Percentiles rank a stretch among this genome's conserved stretches.
These are phyloP conservation scores for Passer domesticus DNA, from an alignment of 2,113 vertebrate species.

Conservation along the genomic window DNA sequence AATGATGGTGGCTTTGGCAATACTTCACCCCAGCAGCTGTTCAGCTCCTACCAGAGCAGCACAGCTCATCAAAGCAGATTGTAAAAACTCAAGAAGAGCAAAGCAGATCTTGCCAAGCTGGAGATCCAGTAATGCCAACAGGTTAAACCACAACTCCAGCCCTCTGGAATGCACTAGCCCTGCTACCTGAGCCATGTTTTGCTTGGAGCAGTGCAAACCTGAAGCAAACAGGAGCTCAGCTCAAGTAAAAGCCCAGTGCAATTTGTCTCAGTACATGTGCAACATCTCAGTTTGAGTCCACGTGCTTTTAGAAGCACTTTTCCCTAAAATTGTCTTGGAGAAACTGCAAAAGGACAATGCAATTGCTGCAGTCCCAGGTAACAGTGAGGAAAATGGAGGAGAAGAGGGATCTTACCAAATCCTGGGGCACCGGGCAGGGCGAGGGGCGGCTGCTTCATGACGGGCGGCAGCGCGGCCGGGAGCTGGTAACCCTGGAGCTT, in stretches of 20 bases:
- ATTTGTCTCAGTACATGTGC: fast-evolving
- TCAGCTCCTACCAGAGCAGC: neutral
- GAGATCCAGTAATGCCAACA: neutral
- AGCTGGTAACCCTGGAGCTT: conserved; percentile 95
- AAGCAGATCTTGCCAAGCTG: neutral
- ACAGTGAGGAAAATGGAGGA: neutral
- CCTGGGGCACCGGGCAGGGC: conserved; percentile 79
- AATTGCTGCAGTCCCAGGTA: neutral
- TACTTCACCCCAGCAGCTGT: neutral
- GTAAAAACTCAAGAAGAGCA: neutral
- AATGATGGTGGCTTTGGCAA: neutral
- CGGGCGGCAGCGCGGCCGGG: conserved; percentile 85
- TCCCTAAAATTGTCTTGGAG: neutral
- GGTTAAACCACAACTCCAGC: neutral
- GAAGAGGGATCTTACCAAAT: conserved; percentile 83
- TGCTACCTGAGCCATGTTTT: neutral
- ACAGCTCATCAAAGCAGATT: neutral
- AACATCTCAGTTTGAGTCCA: neutral
- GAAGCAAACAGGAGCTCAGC: neutral
- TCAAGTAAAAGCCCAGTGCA: neutral
- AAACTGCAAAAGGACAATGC: neutral
- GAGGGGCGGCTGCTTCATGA: conserved; percentile 90
- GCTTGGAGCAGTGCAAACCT: neutral
- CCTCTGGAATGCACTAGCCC: neutral
- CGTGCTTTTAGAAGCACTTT: fast-evolving